phyloP scores from a whole-genome alignment of 2,113 vertebrate species.

The Nothobranchius furzeri region DNA sequence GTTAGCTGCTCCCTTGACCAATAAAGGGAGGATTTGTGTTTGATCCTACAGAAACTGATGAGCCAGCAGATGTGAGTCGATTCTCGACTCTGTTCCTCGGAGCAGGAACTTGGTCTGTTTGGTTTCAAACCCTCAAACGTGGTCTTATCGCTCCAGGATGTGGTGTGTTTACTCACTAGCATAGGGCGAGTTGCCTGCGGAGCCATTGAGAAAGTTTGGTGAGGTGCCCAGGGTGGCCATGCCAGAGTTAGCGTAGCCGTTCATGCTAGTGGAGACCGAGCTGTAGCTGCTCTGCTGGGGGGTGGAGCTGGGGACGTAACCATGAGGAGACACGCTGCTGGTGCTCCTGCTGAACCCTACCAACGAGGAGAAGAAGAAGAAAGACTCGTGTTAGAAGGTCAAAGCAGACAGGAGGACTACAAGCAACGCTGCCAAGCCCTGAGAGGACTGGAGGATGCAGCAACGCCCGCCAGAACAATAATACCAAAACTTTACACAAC shows the following conservation, averaged over 20 bases:
- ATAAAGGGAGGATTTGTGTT: slow-evolving; percentile 73
- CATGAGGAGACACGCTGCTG: slow-evolving; percentile 95
- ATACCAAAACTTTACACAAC: slow-evolving; percentile 53
- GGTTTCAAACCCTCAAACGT: not conserved
- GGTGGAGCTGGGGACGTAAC: slow-evolving; percentile 95
- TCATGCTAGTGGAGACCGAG: slow-evolving; percentile 96
- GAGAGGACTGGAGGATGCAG: slow-evolving; percentile 35
- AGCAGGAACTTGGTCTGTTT: slow-evolving; percentile 5
- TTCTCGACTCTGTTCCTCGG: slow-evolving; percentile 10
- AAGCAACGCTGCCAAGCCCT: slow-evolving; percentile 53
- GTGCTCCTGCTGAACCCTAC: slow-evolving; percentile 95
- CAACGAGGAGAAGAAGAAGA: slow-evolving; percentile 42
- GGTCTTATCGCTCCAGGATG: slow-evolving; percentile 1
- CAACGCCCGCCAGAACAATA: slow-evolving; percentile 43
- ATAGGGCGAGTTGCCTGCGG: slow-evolving; percentile 96
- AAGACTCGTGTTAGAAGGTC: slow-evolving; percentile 49
- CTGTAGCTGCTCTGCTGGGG: slow-evolving; percentile 96
- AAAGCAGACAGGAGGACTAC: slow-evolving; percentile 58
- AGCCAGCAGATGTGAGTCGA: slow-evolving; percentile 44
- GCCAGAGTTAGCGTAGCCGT: slow-evolving; percentile 93
- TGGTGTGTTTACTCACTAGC: slow-evolving; percentile 88
- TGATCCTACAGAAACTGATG: slow-evolving; percentile 77
- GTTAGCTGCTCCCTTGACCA: slow-evolving; percentile 66
- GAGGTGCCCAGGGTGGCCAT: slow-evolving; percentile 96
- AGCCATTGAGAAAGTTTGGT: slow-evolving; percentile 96